These are phyloP conservation scores for Poeciliopsis infans DNA, from an alignment of 2,797 vertebrate species.

Conservation along the genomic window DNA sequence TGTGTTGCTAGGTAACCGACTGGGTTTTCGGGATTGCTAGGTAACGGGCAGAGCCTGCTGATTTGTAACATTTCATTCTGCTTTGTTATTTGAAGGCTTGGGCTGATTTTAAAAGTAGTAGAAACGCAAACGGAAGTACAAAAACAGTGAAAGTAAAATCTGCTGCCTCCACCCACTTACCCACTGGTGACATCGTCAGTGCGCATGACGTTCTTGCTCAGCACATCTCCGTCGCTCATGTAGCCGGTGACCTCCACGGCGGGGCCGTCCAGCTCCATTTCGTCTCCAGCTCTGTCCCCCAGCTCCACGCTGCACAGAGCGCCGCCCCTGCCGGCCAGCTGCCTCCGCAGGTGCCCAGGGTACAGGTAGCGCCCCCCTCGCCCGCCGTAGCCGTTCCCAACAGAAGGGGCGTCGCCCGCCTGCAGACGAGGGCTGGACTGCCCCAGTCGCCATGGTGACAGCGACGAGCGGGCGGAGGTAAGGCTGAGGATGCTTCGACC, in stretches of 20 bases:
- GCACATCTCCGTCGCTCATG: conserved; percentile 96
- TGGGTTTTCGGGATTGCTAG: too few relatives aligned
- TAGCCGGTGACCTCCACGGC: conserved; percentile 91
- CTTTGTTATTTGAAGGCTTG: too few relatives aligned
- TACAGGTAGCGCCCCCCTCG: conserved; percentile 86
- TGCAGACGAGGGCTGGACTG: conserved; percentile 94
- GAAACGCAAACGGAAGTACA: too few relatives aligned
- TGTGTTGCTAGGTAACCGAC: too few relatives aligned
- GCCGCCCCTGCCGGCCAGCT: conserved; percentile 84
- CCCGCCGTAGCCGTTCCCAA: conserved; percentile 82
- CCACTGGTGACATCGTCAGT: conserved; percentile 92
- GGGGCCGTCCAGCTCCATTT: conserved; percentile 85
- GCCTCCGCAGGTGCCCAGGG: conserved; percentile 86
- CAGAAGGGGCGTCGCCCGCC: conserved; percentile 90
- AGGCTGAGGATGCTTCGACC: conserved; percentile 92
- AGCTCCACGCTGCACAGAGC: conserved; percentile 68
- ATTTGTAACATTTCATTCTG: too few relatives aligned
- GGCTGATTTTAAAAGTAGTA: too few relatives aligned
- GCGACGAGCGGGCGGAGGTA: conserved; percentile 89
- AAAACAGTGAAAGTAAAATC: background rate
- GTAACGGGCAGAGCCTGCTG: too few relatives aligned
- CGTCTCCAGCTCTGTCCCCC: conserved; percentile 80
- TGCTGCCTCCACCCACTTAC: conserved; percentile 79
- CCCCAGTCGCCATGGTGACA: conserved; percentile 93
- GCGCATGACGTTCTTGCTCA: conserved; percentile 90